Evolutionary conservation across 2,888 invertebrate genomes (phyloP).

Genomic region (Lasioglossum marginatum): DNA sequence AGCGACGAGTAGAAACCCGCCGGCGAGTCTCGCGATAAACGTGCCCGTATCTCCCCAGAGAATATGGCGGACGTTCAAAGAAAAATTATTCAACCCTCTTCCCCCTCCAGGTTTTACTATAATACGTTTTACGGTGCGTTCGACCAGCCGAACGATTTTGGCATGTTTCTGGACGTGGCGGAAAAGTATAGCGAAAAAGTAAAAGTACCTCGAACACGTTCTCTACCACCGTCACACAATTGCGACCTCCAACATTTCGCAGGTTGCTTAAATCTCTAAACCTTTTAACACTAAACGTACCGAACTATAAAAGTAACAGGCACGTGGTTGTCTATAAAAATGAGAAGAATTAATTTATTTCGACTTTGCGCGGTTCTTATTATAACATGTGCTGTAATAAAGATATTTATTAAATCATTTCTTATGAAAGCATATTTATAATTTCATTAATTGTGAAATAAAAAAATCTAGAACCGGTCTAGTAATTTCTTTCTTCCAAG

Average conservation of each 20-base stretch:
- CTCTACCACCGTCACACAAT: background rate
- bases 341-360: no score
- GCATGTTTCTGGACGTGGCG: background rate
- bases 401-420: no score
- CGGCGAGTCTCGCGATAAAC: conserved; percentile 25
- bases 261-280: background rate
- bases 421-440: no score
- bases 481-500: no score
- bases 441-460: no score
- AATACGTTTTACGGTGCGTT: background rate
- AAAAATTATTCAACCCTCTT: conserved; percentile 48
- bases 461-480: no score
- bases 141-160: background rate
- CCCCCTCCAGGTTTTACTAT: background rate
- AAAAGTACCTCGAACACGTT: no score
- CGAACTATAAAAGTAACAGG: no score
- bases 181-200: background rate
- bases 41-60: conserved; percentile 48
- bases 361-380: no score
- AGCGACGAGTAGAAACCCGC: conserved; percentile 41
- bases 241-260: background rate
- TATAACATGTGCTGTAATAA: no score
- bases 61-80: conserved; percentile 46
- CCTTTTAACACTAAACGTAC: no score
- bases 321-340: no score